A percentile compares a stretch with the other conserved stretches of the same genome.
These are phyloP conservation scores for Acomys russatus DNA, from an alignment of 2,797 vertebrate species.

Conservation along the genomic window DNA sequence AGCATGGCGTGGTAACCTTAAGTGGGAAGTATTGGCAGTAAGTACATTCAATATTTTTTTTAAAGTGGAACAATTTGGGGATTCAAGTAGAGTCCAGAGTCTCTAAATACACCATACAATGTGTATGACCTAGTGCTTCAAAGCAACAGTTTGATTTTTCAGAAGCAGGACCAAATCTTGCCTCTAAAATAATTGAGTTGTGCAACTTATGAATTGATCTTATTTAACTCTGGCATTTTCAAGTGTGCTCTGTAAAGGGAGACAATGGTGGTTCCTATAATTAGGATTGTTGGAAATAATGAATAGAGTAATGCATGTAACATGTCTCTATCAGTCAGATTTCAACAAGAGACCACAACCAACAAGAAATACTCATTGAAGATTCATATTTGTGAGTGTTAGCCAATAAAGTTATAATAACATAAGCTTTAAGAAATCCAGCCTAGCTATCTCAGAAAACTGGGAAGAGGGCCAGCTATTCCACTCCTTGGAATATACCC, in stretches of 20 bases:
- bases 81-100: neutral
- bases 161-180: neutral
- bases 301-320: neutral
- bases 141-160: neutral
- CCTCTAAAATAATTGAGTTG: neutral
- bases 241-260: neutral
- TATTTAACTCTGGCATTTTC: neutral
- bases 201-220: neutral
- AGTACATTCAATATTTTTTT: neutral
- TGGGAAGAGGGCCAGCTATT: too few relatives aligned
- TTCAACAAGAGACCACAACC: neutral
- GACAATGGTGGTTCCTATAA: neutral
- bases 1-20: neutral
- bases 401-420: too few relatives aligned
- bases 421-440: too few relatives aligned
- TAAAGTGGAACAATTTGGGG: neutral
- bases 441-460: too few relatives aligned
- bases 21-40: neutral
- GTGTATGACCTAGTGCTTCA: neutral
- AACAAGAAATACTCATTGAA: neutral
- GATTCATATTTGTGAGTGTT: too few relatives aligned
- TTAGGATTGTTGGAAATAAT: neutral
- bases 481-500: too few relatives aligned
- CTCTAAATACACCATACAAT: neutral
- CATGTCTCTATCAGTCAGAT: neutral